Evolutionary conservation across 2,888 invertebrate species (phyloP).

Genomic region (Tribolium freemani): DNA sequence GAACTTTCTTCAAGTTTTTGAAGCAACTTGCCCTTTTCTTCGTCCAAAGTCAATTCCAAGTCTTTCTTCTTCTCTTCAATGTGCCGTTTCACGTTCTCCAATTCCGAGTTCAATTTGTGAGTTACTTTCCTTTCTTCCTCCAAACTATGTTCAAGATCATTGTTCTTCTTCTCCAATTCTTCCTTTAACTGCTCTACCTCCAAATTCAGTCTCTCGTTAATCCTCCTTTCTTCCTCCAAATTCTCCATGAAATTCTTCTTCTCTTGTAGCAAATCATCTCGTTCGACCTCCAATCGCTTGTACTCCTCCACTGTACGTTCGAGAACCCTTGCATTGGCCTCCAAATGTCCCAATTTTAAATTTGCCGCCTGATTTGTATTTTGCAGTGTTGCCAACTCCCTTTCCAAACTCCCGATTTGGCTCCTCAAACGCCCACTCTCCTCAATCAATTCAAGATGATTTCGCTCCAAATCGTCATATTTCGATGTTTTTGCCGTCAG

Average conservation of each 20-base stretch:
- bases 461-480: slow-evolving; percentile 59
- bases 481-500: slow-evolving; percentile 48
- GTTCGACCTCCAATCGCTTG: slow-evolving; percentile 46
- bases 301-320: slow-evolving; percentile 46
- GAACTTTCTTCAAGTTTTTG: slow-evolving; percentile 20
- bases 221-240: slow-evolving; percentile 46
- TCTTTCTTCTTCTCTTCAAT: neutral
- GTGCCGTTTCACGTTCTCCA: neutral
- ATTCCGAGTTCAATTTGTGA: slow-evolving; percentile 28
- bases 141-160: slow-evolving; percentile 32
- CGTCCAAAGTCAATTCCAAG: neutral
- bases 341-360: slow-evolving; percentile 38
- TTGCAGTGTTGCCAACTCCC: slow-evolving; percentile 46
- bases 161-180: slow-evolving; percentile 39
- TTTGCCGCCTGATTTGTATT: slow-evolving; percentile 14
- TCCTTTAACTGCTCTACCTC: neutral
- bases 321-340: slow-evolving; percentile 52
- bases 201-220: slow-evolving; percentile 5
- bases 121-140: slow-evolving; percentile 22
- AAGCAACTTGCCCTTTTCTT: neutral
- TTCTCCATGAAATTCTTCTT: slow-evolving; percentile 47
- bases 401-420: slow-evolving; percentile 50
- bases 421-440: slow-evolving; percentile 53
- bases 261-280: slow-evolving; percentile 38
- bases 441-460: slow-evolving; percentile 62